Evolutionary conservation across 2,797 vertebrate species (phyloP).

Genomic region (Syncerus caffer): DNA sequence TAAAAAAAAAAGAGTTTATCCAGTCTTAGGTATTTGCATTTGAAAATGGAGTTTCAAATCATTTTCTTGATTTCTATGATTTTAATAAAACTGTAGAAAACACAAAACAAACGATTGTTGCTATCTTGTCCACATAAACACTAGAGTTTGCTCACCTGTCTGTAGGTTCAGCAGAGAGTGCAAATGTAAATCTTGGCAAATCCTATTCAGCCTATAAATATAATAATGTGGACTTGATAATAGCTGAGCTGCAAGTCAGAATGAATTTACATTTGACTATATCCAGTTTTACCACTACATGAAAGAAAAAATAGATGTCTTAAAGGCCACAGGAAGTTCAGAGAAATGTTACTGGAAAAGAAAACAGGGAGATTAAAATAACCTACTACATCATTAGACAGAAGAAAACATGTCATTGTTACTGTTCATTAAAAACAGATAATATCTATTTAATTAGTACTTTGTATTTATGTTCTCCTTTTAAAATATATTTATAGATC

Average conservation of each 20-base stretch:
- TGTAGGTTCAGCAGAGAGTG: background rate
- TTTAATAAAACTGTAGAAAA: constrained; percentile 13
- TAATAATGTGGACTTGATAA: background rate
- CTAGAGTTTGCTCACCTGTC: background rate
- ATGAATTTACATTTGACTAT: background rate
- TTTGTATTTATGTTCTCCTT: background rate
- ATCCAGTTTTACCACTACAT: background rate
- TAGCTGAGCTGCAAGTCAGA: background rate
- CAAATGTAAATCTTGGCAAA: background rate
- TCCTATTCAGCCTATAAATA: background rate
- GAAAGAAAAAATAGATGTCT: background rate
- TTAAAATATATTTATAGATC: background rate
- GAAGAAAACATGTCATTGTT: background rate
- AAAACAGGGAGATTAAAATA: background rate
- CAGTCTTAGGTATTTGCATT: background rate
- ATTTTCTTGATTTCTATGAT: background rate
- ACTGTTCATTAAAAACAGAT: constrained; percentile 8
- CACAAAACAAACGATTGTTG: background rate
- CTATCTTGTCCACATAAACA: background rate
- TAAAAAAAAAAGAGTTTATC: background rate
- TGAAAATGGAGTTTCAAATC: background rate
- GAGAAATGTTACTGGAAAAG: background rate
- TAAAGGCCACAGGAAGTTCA: background rate
- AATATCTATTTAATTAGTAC: background rate
- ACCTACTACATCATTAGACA: background rate